phyloP scores from a whole-genome alignment of 2,888 invertebrate genomes.

The Malthinus flaveolus region DNA sequence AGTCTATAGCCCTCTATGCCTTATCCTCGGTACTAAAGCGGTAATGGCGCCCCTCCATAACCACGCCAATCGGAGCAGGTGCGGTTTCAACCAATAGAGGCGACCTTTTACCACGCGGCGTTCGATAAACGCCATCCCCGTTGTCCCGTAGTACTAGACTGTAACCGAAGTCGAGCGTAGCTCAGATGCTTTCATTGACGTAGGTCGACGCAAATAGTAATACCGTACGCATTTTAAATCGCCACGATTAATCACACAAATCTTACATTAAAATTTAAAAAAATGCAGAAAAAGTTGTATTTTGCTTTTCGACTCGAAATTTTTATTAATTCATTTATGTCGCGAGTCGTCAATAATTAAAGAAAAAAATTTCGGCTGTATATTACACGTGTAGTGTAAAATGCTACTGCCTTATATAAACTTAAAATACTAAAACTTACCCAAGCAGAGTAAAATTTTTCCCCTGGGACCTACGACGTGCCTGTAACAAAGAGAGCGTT shows the following conservation, averaged over 20 bases:
- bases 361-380: not conserved
- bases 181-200: not conserved
- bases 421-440: constrained; percentile 19
- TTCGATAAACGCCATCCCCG: constrained; percentile 36
- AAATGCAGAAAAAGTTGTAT: too few relatives aligned
- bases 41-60: constrained; percentile 56
- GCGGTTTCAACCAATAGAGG: constrained; percentile 57
- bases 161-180: constrained; percentile 10
- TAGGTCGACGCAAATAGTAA: not conserved
- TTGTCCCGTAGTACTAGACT: constrained; percentile 28
- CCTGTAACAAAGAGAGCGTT: constrained; percentile 21
- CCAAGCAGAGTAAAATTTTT: constrained; percentile 18
- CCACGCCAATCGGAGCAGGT: constrained; percentile 58
- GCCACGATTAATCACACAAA: not conserved
- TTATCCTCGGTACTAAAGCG: constrained; percentile 66
- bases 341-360: not conserved
- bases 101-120: constrained; percentile 45
- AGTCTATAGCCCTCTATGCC: constrained; percentile 83
- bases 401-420: constrained; percentile 10
- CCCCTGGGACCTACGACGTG: constrained; percentile 17
- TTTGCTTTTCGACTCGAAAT: not conserved
- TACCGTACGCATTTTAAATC: not conserved
- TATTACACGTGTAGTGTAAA: not conserved
- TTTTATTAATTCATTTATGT: not conserved
- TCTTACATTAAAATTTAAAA: too few relatives aligned